phyloP scores from a whole-genome alignment of 2,888 invertebrate genomes.

The Eulithis testata region DNA sequence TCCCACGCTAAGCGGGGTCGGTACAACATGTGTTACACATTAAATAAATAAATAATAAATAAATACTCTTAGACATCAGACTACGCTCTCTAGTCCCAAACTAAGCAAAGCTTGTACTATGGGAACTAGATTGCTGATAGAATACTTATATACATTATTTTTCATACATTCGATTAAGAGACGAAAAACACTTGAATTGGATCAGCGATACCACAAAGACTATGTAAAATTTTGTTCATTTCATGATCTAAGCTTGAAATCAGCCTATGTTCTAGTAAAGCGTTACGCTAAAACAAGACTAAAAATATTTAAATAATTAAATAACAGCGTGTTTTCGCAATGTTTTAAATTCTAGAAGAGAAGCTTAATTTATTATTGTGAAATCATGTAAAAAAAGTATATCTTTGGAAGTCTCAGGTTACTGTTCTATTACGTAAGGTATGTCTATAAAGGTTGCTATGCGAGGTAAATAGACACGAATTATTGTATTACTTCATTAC shows the following conservation, averaged over 20 bases:
- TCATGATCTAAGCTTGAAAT: conserved; percentile 42
- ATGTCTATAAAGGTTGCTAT: conserved; percentile 35
- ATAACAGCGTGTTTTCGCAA: conserved; percentile 43
- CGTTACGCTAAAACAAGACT: conserved; percentile 46
- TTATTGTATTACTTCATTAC: conserved; percentile 26
- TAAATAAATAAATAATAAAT: too few relatives aligned
- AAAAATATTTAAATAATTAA: conserved; percentile 39
- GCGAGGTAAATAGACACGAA: conserved; percentile 44
- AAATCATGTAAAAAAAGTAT: conserved; percentile 60
- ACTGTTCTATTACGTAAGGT: conserved; percentile 44
- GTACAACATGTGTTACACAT: too few relatives aligned
- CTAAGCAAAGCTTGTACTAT: too few relatives aligned
- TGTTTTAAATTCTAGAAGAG: conserved; percentile 34
- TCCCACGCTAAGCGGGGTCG: too few relatives aligned
- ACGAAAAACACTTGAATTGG: neutral
- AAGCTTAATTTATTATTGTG: conserved; percentile 58
- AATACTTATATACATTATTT: too few relatives aligned
- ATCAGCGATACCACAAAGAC: neutral
- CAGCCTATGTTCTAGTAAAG: conserved; percentile 49
- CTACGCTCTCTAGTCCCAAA: too few relatives aligned
- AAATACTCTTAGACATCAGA: too few relatives aligned
- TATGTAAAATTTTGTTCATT: neutral
- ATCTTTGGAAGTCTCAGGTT: conserved; percentile 68
- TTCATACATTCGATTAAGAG: neutral
- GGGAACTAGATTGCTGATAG: too few relatives aligned